A percentile compares a stretch with the other conserved stretches of the same genome.
These are phyloP conservation scores for Mongoloraphidia duomilia DNA, from an alignment of 2,888 invertebrate species.

Conservation along the genomic window DNA sequence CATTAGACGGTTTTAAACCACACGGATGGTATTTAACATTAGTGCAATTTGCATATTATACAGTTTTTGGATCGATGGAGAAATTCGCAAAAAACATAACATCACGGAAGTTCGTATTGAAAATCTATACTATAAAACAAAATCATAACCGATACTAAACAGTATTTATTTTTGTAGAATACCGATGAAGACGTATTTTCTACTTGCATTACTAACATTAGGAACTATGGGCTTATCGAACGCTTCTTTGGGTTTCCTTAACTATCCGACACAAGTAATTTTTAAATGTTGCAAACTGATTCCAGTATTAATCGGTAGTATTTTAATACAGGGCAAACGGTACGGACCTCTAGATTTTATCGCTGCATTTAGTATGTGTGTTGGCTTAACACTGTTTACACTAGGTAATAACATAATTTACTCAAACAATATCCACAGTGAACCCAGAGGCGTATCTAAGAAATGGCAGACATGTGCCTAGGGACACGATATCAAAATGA, in stretches of 20 bases:
- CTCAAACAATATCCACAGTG: neutral
- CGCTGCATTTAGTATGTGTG: slow-evolving; percentile 75
- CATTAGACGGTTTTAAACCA: slow-evolving; percentile 74
- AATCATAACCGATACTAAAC: neutral
- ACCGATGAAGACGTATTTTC: slow-evolving; percentile 62
- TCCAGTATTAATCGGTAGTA: slow-evolving; percentile 88
- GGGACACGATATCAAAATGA: no score
- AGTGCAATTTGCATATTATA: slow-evolving; percentile 80
- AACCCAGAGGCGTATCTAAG: no score
- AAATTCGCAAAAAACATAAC: slow-evolving; percentile 43
- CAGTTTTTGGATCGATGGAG: slow-evolving; percentile 66
- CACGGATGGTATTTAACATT: slow-evolving; percentile 87
- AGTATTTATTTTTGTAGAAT: slow-evolving; percentile 45
- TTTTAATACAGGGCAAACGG: slow-evolving; percentile 78
- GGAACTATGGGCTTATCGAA: slow-evolving; percentile 96
- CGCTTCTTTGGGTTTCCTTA: slow-evolving; percentile 82
- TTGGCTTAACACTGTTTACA: slow-evolving; percentile 83
- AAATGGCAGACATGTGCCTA: no score
- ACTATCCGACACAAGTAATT: slow-evolving; percentile 94
- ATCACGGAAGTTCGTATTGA: slow-evolving; percentile 33
- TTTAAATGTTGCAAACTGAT: slow-evolving; percentile 97
- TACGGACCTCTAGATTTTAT: slow-evolving; percentile 72
- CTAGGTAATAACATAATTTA: slow-evolving; percentile 39
- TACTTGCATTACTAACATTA: slow-evolving; percentile 75
- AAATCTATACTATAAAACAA: slow-evolving; percentile 5